Evolutionary conservation across 2,888 invertebrate species (phyloP), one percentile per base, ranked within the genome.

Genomic region (Platycnemis pennipes): DNA sequence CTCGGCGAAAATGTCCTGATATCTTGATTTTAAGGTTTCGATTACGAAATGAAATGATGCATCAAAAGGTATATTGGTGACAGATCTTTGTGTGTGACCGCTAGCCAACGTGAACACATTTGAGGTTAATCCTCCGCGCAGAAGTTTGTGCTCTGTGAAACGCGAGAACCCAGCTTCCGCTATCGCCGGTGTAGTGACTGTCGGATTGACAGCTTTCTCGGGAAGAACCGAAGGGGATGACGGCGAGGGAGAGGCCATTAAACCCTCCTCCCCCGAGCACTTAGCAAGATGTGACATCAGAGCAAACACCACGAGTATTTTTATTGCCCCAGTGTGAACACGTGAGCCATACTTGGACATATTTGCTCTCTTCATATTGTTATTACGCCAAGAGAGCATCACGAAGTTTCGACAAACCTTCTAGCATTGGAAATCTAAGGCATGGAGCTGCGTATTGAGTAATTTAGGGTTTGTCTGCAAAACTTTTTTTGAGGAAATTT

Each of bases 141-240:
- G 63, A 63, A n/a, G 63, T 26, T 63, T 22, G 63, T n/a, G 63
- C n/a, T 63, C 63, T n/a, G 63, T 26, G 63, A 63, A 63, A 63
- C 63, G n/a, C n/a, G 63, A 63, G 63, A 63, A 26, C n/a, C 26
- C 63, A 63, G 63, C 63, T 63, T 63, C 63, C 63, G 63, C 63
- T 63, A 63, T 63, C 63, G 26, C n/a, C 26, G 49, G 49, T n/a
- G 49, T n/a, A 5, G 26, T 63, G 63, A 63, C 63, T 26, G 63
- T 63, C 26, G 63, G 63, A 63, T 63, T 63, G 63, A 63, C 63
- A 63, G 63, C 63, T 26, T 26, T 63, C 63, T 22, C 8, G 49
- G 49, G 7, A 49, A 49, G 49, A 26, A n/a, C n/a, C 3, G 63
- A n/a, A 13, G 63, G 16, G 63, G 63, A 63, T 4, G 63, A 22